These are phyloP conservation scores for Thereuonema tuberculata DNA, from an alignment of 1,140 invertebrate genomes.

Conservation along the genomic window DNA sequence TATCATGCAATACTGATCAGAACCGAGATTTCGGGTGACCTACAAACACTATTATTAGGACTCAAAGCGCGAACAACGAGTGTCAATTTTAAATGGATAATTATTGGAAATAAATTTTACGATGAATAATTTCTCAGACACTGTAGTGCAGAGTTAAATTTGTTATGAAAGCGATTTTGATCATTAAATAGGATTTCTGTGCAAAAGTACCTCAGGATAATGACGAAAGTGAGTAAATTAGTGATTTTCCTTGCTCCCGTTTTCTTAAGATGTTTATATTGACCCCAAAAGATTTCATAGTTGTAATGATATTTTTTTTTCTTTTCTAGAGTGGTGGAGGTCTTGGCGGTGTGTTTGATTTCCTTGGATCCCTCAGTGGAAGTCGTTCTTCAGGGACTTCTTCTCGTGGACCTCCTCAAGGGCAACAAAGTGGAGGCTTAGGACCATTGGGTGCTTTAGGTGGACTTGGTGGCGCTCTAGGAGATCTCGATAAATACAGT, in stretches of 20 bases:
- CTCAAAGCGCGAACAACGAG: no score
- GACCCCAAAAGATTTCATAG: not conserved
- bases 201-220: no score
- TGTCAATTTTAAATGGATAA: no score
- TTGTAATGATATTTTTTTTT: not conserved
- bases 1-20: no score
- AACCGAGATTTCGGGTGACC: no score
- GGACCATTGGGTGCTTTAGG: not conserved
- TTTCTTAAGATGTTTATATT: not conserved
- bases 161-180: no score
- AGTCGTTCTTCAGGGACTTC: not conserved
- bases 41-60: no score
- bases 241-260: not conserved
- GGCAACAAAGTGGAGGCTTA: not conserved
- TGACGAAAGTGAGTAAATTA: no score
- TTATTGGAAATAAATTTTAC: no score
- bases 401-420: not conserved
- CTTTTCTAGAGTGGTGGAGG: not conserved
- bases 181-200: no score
- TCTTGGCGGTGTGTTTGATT: not conserved
- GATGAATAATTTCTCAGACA: no score
- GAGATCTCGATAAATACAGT: not conserved
- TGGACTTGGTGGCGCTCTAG: not conserved
- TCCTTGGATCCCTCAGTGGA: not conserved
- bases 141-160: no score